Percentiles rank a stretch among this genome's conserved stretches.
phyloP scores from a whole-genome alignment of 2,797 vertebrate species.

The Poeciliopsis gracilis region DNA sequence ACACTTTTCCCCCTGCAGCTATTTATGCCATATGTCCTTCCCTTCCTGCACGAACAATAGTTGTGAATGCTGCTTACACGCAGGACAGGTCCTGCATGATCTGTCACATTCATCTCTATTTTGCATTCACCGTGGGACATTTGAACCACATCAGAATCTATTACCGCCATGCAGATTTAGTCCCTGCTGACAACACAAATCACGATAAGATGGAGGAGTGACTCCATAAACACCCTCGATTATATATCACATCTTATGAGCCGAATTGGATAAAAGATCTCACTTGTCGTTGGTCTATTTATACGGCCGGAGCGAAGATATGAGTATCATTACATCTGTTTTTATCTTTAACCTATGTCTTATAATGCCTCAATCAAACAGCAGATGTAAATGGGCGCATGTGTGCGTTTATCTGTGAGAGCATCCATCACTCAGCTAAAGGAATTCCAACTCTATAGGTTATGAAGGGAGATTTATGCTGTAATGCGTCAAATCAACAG shows the following conservation, averaged over 20 bases:
- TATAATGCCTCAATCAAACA: constrained; percentile 61
- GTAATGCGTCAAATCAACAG: constrained; percentile 78
- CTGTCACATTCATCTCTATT: constrained; percentile 80
- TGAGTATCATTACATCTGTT: constrained; percentile 66
- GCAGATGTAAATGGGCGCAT: constrained; percentile 57
- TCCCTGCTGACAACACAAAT: constrained; percentile 78
- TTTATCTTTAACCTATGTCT: constrained; percentile 69
- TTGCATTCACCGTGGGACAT: constrained; percentile 75
- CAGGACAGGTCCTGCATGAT: constrained; percentile 59
- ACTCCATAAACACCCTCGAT: constrained; percentile 77
- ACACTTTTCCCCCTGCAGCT: constrained; percentile 31
- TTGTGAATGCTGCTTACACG: constrained; percentile 63
- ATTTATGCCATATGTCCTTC: constrained; percentile 25
- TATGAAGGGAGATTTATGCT: constrained; percentile 73
- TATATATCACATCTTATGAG: constrained; percentile 71
- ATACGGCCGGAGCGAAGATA: constrained; percentile 64
- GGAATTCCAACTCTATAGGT: constrained; percentile 64
- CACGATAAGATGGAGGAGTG: constrained; percentile 77
- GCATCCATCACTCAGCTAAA: constrained; percentile 73
- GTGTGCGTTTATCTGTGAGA: constrained; percentile 54
- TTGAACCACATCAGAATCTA: constrained; percentile 79
- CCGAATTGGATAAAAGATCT: constrained; percentile 59
- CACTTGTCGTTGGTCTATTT: constrained; percentile 62
- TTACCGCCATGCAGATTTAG: constrained; percentile 78
- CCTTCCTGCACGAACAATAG: constrained; percentile 52